Conservation (phyloP, 2,797 vertebrate species). For the Brotula barbata region DNA sequence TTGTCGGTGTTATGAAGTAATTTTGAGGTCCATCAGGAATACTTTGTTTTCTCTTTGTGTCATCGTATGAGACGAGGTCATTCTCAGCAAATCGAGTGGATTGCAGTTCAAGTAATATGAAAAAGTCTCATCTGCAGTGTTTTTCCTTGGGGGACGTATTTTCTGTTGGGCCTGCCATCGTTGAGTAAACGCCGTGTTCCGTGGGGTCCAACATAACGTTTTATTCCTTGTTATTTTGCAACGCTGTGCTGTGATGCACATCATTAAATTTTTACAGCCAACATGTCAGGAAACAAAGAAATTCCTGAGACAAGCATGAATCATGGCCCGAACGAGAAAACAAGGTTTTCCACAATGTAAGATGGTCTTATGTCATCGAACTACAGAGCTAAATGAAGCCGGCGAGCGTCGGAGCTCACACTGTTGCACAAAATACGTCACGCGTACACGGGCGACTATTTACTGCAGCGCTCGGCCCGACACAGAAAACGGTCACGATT, state of each 20-base stretch:
- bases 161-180: too few species aligned
- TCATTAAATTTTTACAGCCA: constrained; percentile 45
- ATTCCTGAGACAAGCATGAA: constrained; percentile 30
- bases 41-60: constrained; percentile 1
- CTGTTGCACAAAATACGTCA: too few species aligned
- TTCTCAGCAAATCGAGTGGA: neutral
- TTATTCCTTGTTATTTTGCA: too few species aligned
- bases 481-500: too few species aligned
- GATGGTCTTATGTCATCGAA: constrained; percentile 39
- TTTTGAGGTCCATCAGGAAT: constrained; percentile 3
- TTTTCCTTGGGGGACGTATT: too few species aligned
- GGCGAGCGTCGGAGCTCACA: too few species aligned
- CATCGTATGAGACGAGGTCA: neutral
- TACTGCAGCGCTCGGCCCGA: too few species aligned
- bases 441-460: too few species aligned
- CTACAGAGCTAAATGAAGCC: constrained; percentile 18
- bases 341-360: constrained; percentile 38
- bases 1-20: constrained; percentile 30
- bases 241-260: constrained; percentile 31
- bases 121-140: too few species aligned
- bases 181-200: constrained; percentile 13
- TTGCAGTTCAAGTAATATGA: neutral
- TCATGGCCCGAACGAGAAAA: constrained; percentile 24
- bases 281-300: too few species aligned
- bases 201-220: too few species aligned